Evolutionary conservation across 2,888 invertebrate genomes (phyloP).

Genomic region (Drosophila multiciliata): DNA sequence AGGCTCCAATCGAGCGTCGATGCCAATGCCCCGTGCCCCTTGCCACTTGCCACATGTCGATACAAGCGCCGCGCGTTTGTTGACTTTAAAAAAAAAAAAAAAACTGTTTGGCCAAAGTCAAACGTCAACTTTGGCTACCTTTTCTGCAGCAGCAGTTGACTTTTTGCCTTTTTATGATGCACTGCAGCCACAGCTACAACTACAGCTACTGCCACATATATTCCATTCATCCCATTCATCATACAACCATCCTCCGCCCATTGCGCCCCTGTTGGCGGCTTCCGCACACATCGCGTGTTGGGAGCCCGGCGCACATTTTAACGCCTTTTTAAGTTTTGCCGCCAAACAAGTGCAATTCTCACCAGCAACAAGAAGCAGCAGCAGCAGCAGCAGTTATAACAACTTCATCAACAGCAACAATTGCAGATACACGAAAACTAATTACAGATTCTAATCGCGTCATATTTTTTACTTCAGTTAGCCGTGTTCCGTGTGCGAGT

Average conservation of each 20-base stretch:
- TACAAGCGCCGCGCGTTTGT: constrained; percentile 10
- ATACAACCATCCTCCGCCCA: constrained; percentile 29
- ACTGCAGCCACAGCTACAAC: constrained; percentile 25
- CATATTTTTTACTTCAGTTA: constrained; percentile 67
- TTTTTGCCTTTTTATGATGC: constrained; percentile 36
- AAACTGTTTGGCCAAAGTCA: constrained; percentile 58
- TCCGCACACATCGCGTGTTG: constrained; percentile 70
- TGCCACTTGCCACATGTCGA: not conserved
- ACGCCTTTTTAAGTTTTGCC: constrained; percentile 80
- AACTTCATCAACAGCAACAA: constrained; percentile 71
- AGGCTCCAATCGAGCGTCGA: not conserved
- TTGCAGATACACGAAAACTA: constrained; percentile 82
- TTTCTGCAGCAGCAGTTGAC: constrained; percentile 17
- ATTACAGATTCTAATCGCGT: constrained; percentile 83
- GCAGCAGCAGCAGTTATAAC: constrained; percentile 21
- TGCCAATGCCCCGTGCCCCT: not conserved
- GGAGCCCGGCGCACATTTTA: constrained; percentile 76
- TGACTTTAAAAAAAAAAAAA: constrained; percentile 45
- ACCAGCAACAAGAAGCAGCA: constrained; percentile 40
- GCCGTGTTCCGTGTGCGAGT: constrained; percentile 72
- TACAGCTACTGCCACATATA: constrained; percentile 14
- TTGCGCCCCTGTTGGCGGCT: constrained; percentile 47
- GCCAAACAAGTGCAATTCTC: constrained; percentile 80
- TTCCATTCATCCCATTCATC: constrained; percentile 46
- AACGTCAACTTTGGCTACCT: constrained; percentile 52